These are phyloP conservation scores for Hippocampus guttulatus DNA, from an alignment of 2,113 vertebrate genomes.

Conservation along the genomic window DNA sequence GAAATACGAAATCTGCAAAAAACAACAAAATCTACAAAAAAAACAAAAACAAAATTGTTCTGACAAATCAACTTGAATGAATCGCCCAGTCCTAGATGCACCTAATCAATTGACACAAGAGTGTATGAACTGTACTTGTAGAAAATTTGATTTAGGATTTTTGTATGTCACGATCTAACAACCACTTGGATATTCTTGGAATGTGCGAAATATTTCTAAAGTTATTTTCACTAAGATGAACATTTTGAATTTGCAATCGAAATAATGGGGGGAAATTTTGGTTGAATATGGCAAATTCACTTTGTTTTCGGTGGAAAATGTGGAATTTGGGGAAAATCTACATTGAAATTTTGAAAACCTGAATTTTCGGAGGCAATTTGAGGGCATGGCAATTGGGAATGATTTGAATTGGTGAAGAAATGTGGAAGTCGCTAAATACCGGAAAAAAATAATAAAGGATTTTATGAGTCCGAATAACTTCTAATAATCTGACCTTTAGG, in stretches of 20 bases:
- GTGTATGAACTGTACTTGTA: too few relatives aligned
- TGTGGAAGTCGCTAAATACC: neutral
- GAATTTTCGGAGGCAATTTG: neutral
- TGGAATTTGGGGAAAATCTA: neutral
- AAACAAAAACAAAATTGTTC: neutral
- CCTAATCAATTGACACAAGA: too few relatives aligned
- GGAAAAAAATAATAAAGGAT: neutral
- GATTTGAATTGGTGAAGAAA: neutral
- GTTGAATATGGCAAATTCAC: too few relatives aligned
- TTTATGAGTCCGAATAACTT: too few relatives aligned
- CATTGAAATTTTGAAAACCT: neutral
- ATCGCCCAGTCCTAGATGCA: neutral
- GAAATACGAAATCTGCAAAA: too few relatives aligned
- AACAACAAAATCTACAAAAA: neutral
- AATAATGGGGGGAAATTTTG: too few relatives aligned
- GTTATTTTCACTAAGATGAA: too few relatives aligned
- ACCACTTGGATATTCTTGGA: too few relatives aligned
- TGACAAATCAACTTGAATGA: neutral
- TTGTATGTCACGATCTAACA: too few relatives aligned
- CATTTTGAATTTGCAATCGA: too few relatives aligned
- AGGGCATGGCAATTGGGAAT: neutral
- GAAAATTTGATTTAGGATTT: too few relatives aligned
- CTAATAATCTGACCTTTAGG: conserved; percentile 82
- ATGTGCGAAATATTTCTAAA: too few relatives aligned
- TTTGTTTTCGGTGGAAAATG: neutral